phyloP scores from a whole-genome alignment of 2,888 invertebrate genomes.

The Cantharis nigra region DNA sequence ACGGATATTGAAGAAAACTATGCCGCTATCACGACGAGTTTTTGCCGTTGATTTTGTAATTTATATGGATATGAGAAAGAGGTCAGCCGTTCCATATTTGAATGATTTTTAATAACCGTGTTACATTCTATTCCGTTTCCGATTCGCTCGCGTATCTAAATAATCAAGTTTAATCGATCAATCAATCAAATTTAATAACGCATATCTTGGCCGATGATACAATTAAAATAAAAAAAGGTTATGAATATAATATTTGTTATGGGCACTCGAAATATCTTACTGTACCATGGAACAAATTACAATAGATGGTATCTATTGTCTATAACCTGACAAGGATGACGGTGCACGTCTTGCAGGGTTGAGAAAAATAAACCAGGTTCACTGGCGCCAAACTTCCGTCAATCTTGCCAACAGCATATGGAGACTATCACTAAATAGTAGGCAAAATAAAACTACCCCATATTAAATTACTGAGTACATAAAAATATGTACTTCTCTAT shows the following conservation, averaged over 20 bases:
- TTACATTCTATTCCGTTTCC: not conserved
- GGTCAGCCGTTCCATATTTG: not conserved
- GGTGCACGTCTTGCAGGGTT: slow-evolving; percentile 44
- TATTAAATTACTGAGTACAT: slow-evolving; percentile 52
- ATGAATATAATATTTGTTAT: slow-evolving; percentile 7
- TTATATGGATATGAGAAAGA: not conserved
- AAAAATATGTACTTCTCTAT: slow-evolving; percentile 53
- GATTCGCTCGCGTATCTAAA: not conserved
- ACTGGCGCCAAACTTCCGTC: slow-evolving; percentile 55
- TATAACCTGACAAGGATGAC: slow-evolving; percentile 42
- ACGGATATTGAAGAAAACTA: not conserved
- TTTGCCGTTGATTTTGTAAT: not conserved
- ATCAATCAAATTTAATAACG: slow-evolving; percentile 4
- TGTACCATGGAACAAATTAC: slow-evolving; percentile 11
- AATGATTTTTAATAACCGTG: not conserved
- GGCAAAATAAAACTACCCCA: slow-evolving; percentile 44
- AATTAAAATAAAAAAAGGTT: slow-evolving; percentile 7
- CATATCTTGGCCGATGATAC: not conserved
- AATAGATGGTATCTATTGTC: slow-evolving; percentile 28
- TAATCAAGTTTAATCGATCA: not conserved
- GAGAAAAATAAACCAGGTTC: slow-evolving; percentile 51
- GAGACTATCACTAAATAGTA: slow-evolving; percentile 43
- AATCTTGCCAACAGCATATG: slow-evolving; percentile 50
- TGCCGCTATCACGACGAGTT: not conserved
- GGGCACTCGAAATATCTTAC: slow-evolving; percentile 3